These are phyloP conservation scores for Neoitamus cyanurus DNA, from an alignment of 2,888 invertebrate genomes.

Conservation along the genomic window DNA sequence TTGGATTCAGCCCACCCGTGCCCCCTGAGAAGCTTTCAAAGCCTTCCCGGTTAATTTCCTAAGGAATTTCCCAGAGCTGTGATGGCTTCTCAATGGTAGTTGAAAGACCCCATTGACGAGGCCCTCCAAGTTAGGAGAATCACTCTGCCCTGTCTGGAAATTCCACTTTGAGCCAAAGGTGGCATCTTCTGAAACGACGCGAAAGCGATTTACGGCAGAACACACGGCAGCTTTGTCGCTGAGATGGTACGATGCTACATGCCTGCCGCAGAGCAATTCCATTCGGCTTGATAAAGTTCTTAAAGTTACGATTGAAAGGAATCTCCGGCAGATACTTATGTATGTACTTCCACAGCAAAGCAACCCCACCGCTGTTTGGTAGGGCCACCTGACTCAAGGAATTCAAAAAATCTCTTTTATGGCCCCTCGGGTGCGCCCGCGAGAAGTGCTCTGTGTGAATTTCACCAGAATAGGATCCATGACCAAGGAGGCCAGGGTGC, in stretches of 20 bases:
- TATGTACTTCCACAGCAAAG: neutral
- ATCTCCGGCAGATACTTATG: neutral
- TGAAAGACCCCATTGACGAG: neutral
- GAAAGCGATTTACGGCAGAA: neutral
- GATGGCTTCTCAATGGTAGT: neutral
- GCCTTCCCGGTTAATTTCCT: neutral
- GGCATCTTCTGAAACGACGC: neutral
- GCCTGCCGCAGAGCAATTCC: neutral
- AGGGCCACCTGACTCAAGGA: neutral
- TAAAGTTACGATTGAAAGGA: slow-evolving; percentile 9
- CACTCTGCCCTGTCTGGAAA: neutral
- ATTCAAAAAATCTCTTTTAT: neutral
- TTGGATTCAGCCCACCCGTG: neutral
- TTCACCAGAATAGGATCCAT: neutral
- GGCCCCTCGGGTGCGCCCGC: neutral
- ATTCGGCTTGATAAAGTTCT: neutral
- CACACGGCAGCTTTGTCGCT: neutral
- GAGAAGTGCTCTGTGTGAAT: neutral
- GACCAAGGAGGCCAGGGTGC: neutral
- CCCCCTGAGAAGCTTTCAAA: neutral
- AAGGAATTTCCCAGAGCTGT: neutral
- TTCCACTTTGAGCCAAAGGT: neutral
- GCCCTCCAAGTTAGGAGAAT: neutral
- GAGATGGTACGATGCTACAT: neutral
- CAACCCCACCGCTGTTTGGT: neutral